phyloP scores from a whole-genome alignment of 2,888 invertebrate genomes.

The Gibbula magus region DNA sequence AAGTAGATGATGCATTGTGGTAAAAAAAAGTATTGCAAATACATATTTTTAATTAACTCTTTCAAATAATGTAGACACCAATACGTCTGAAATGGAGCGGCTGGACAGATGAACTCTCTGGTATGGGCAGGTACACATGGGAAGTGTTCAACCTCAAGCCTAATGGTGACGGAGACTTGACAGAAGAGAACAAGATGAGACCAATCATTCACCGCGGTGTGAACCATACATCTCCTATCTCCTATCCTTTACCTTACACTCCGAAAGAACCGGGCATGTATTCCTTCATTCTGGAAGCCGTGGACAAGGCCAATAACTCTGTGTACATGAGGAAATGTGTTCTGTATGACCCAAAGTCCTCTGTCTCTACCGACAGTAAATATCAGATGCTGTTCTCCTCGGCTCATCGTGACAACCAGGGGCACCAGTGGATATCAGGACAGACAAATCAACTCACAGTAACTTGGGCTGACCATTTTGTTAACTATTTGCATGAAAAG shows the following conservation, averaged over 20 bases:
- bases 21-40: too few species aligned
- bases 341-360: conserved; percentile 47
- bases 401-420: conserved; percentile 39
- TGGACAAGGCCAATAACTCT: conserved; percentile 58
- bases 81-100: conserved; percentile 40
- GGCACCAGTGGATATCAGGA: conserved; percentile 47
- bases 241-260: conserved; percentile 23
- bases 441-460: conserved; percentile 30
- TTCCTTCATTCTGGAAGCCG: conserved; percentile 47
- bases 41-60: too few species aligned
- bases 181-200: conserved; percentile 27
- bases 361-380: conserved; percentile 30
- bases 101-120: conserved; percentile 44
- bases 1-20: too few species aligned
- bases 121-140: conserved; percentile 41
- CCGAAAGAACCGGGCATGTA: conserved; percentile 48
- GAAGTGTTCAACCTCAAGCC: conserved; percentile 43
- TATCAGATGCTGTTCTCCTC: conserved; percentile 36
- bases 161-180: conserved; percentile 30
- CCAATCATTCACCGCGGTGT: conserved; percentile 25
- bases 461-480: conserved; percentile 45
- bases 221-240: background rate
- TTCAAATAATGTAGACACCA: background rate
- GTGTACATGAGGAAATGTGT: conserved; percentile 46
- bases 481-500: conserved; percentile 44